A percentile compares a stretch with the other conserved stretches of the same genome.
Evolutionary conservation across 2,888 invertebrate genomes (phyloP).

Genomic region (Linnaemya vulpina): DNA sequence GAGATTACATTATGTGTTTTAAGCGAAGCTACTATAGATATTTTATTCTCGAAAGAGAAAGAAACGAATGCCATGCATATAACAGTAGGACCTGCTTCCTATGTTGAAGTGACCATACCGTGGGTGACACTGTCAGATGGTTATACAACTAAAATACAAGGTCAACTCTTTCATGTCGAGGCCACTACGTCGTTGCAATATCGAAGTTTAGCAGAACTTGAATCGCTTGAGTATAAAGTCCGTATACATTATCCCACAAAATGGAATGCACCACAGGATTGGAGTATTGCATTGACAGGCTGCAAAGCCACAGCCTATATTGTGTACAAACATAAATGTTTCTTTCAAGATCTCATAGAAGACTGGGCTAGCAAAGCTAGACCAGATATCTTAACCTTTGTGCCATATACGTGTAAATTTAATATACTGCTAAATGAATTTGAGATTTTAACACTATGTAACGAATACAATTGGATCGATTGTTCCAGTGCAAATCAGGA

Average conservation of each 20-base stretch:
- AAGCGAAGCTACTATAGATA: conserved; percentile 96
- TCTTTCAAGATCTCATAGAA: conserved; percentile 97
- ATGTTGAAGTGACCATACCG: conserved; percentile 97
- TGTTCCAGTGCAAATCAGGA: conserved; percentile 98
- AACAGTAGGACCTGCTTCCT: conserved; percentile 97
- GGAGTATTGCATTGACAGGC: conserved; percentile 95
- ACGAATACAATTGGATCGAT: conserved; percentile 99
- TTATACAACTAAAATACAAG: conserved; percentile 94
- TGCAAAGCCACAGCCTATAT: conserved; percentile 97
- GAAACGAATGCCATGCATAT: conserved; percentile 99
- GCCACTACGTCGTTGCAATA: conserved; percentile 97
- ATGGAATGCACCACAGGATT: conserved; percentile 98
- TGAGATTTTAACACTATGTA: conserved; percentile 95
- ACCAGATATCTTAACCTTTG: conserved; percentile 96
- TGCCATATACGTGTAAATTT: conserved; percentile 98
- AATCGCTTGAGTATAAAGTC: conserved; percentile 96
- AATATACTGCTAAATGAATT: conserved; percentile 96
- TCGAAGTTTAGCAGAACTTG: conserved; percentile 95
- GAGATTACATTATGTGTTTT: conserved; percentile 95
- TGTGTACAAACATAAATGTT: conserved; percentile 97
- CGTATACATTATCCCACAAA: conserved; percentile 91
- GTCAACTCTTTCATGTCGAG: conserved; percentile 96
- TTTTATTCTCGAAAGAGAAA: conserved; percentile 95
- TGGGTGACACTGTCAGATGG: conserved; percentile 95
- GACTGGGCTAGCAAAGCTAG: conserved; percentile 98